Evolutionary conservation across 2,797 vertebrate species (phyloP).

Genomic region (Heliangelus exortis): DNA sequence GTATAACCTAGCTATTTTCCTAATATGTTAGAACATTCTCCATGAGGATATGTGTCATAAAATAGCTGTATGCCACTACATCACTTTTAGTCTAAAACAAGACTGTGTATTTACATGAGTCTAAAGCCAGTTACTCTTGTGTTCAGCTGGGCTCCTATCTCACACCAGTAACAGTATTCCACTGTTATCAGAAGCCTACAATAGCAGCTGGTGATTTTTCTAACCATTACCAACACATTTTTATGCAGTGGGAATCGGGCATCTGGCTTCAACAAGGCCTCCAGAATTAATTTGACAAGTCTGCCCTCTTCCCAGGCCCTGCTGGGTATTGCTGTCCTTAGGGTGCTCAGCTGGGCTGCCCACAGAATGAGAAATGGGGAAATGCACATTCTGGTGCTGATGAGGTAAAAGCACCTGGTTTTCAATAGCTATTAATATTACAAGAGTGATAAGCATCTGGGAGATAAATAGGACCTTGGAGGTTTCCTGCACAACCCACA

Average conservation of each 20-base stretch:
- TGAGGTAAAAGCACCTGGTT: neutral
- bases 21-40: neutral
- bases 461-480: neutral
- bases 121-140: neutral
- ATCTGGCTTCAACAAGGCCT: conserved; percentile 18
- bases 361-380: neutral
- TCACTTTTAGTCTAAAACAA: neutral
- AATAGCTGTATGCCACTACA: accelerated
- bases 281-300: neutral
- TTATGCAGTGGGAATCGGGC: conserved; percentile 6
- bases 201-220: neutral
- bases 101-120: neutral
- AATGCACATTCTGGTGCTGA: neutral
- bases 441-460: neutral
- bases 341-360: neutral
- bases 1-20: neutral
- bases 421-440: neutral
- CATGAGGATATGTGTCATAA: neutral
- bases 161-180: neutral
- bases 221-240: neutral
- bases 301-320: neutral
- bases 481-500: neutral
- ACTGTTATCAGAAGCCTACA: neutral
- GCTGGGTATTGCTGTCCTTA: accelerated
- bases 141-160: neutral